These are phyloP conservation scores for Microctenopoma stevenorrisi DNA, from an alignment of 2,797 vertebrate genomes.

Conservation along the genomic window DNA sequence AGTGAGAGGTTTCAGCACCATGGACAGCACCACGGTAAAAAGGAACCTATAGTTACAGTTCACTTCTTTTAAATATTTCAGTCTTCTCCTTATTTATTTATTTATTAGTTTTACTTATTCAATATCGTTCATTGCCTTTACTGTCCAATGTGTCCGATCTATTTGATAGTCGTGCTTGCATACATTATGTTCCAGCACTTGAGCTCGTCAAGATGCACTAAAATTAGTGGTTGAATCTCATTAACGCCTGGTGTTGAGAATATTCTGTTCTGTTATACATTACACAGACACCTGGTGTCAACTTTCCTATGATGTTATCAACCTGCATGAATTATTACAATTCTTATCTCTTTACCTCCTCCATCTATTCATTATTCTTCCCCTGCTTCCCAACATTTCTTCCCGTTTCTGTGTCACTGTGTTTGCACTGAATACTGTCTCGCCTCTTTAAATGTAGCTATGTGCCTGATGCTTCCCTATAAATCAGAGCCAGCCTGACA, in stretches of 20 bases:
- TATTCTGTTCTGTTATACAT: constrained; percentile 22
- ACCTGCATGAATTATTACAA: constrained; percentile 7
- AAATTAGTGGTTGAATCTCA: constrained; percentile 40
- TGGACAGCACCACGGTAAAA: constrained; percentile 48
- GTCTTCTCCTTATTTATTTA: not conserved
- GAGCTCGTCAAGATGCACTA: constrained; percentile 13
- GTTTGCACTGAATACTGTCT: constrained; percentile 42
- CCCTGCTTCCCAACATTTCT: not conserved
- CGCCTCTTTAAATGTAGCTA: constrained; percentile 45
- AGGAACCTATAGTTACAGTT: not conserved
- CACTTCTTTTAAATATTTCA: not conserved
- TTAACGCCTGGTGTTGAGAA: not conserved
- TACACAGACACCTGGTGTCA: constrained; percentile 11
- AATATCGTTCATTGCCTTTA: not conserved
- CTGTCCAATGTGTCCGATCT: not conserved
- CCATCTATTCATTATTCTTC: constrained; percentile 11
- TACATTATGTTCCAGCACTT: constrained; percentile 10
- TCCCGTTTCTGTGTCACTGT: not conserved
- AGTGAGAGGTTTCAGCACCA: constrained; percentile 64
- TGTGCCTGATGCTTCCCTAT: constrained; percentile 43
- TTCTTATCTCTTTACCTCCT: constrained; percentile 19
- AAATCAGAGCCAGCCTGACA: constrained; percentile 62
- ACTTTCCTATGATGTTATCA: constrained; percentile 21
- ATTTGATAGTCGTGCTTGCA: constrained; percentile 24
- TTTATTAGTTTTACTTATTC: not conserved